These are phyloP conservation scores for Dreissena rostriformis DNA, from an alignment of 1,140 invertebrate genomes.

Conservation along the genomic window DNA sequence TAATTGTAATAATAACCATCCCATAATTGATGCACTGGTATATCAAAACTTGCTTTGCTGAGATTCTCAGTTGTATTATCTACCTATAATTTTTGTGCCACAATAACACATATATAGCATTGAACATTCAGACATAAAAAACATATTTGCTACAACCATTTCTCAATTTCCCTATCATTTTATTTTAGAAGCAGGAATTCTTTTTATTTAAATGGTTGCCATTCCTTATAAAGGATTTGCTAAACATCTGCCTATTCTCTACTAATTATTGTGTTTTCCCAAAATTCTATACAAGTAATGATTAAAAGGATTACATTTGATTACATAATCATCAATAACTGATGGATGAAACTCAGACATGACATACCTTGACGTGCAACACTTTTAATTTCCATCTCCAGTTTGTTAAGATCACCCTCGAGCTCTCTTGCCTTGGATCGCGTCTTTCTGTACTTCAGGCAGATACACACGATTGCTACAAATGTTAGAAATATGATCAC, in stretches of 20 bases:
- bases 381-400: constrained; percentile 33
- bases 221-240: too few species aligned
- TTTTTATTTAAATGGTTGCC: neutral
- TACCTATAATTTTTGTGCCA: neutral
- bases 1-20: neutral
- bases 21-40: neutral
- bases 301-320: too few species aligned
- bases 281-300: too few species aligned
- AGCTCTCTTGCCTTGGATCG: neutral
- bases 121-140: too few species aligned
- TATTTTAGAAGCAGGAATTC: neutral
- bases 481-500: neutral
- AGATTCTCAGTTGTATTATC: neutral
- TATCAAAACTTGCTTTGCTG: neutral
- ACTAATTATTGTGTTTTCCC: too few species aligned
- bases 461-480: neutral
- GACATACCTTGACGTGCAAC: constrained; percentile 27
- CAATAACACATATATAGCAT: neutral
- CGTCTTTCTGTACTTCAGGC: neutral
- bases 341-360: too few species aligned
- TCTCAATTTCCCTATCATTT: too few species aligned
- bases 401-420: neutral
- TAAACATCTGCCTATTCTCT: too few species aligned
- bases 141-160: too few species aligned
- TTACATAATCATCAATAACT: too few species aligned